Base-by-base conservation (phyloP, 1,140 invertebrate species). In the Capitella teleta region DNA sequence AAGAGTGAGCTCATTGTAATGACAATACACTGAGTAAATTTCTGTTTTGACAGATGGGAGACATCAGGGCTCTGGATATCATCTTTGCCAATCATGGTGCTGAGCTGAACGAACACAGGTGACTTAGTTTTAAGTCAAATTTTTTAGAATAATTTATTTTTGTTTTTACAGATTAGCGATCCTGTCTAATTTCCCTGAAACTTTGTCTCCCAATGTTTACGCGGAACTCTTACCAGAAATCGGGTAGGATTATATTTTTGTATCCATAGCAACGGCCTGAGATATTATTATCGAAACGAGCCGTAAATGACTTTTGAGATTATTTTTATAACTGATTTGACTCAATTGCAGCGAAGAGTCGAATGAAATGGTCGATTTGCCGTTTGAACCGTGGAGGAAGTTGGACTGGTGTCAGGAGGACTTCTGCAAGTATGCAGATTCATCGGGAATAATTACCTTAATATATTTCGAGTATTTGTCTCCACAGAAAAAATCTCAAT, bases 121-220 rank as follows among this genome's bases (percentile, higher is more conserved):
- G 53, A 28, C 30, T 45, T 49, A 5, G 25, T 19, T 37, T 2
- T 37, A 6, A 37, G 16, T 6, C 3, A 3, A 40, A 6, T 24
- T 40, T 21, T 2, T 40, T 40, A 24, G 2, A 44, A 21, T 42
- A 12, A 41, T 48, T 28, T 51, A 32, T 36, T 55, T 50, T 58
- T 52, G 36, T 30, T 50, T 32, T 52, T 56, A 23, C 52, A 66
- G 70, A 67, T 62, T 87, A 24, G 68, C 79, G 23, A 80, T 87
- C 37, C 64, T 88, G 23, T 81, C 78, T 40, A 82, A 82, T 63
- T 78, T 88, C 58, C 84, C 85, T 18, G 85, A 88, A 72, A 85
- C 83, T 1, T 74, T 81, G 10, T 74, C 78, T 55, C 85, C 85
- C 12, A 54, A 72, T 43, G 77, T 80, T 36, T 89, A 86, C 60